Base-by-base conservation (phyloP, 2,797 vertebrate genomes). In the Galagoides demidoff region DNA sequence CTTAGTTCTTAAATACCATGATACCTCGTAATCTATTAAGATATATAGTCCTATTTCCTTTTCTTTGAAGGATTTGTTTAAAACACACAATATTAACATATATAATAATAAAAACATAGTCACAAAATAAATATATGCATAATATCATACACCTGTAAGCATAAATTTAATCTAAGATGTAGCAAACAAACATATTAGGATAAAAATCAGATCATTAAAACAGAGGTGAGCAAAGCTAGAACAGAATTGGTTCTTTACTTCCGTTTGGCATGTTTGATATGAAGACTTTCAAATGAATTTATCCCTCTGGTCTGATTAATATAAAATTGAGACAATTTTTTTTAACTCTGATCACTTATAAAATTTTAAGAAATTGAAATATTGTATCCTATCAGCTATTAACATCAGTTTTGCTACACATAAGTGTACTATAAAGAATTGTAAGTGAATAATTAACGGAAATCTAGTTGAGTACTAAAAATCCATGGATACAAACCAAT, bases 351-450 rank as follows among this genome's bases (percentile, higher is more conserved):
- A 92, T 71, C 9, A 89, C 23, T 71, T 70, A 29, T 9, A 87
- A 71, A 95, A 52, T 63, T 87, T n/a, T 63, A 95, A 11, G 87
- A 91, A 91, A 52, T 11, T 71, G 22, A 39, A 92, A 89, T 64
- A 64, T 14, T 84, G 39, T 57, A 64, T 45, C 29, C 29, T 64
- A 7, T 25, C 52, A 89, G 29, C 29, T 7, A 79, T 22, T 79
- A 34, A 22, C 7, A 89, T 71, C 39, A 92, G 43, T 37, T 78
- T 89, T 63, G 43, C 23, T 71, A 25, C 9, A 55, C 27, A 34
- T 34, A 90, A 61, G 12, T 79, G 37, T n/a, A 85, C 34, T 79
- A 43, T 57, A 57, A 64, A 79, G 20, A 81, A 43, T 17, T 89
- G 9, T 64, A 64, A 52, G 45, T 74, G 52, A 85, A 92, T 9